Evolutionary conservation across 2,888 invertebrate genomes (phyloP).

Genomic region (Lithophane ornitopus): DNA sequence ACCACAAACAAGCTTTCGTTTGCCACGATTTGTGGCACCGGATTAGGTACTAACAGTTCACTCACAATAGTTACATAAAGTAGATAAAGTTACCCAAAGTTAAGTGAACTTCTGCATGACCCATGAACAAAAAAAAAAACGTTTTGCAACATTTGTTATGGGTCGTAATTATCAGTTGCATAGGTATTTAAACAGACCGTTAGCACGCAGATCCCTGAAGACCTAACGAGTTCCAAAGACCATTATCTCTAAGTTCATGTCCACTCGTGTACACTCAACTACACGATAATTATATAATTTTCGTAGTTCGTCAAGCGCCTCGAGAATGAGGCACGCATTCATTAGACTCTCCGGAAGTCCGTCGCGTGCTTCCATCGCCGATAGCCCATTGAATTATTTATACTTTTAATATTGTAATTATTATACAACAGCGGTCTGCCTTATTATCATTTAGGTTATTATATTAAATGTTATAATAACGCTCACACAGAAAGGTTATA

Average conservation of each 20-base stretch:
- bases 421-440: constrained; percentile 84
- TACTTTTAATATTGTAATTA: constrained; percentile 90
- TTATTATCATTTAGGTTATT: constrained; percentile 89
- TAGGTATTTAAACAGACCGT: constrained; percentile 21
- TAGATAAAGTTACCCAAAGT: too few species aligned
- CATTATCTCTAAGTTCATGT: constrained; percentile 65
- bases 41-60: constrained; percentile 5
- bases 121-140: not conserved
- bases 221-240: constrained; percentile 42
- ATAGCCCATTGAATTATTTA: constrained; percentile 90
- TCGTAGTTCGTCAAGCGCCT: constrained; percentile 82
- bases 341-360: constrained; percentile 88
- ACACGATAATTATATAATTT: constrained; percentile 81
- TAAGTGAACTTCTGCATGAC: not conserved
- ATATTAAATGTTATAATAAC: constrained; percentile 89
- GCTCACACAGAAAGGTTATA: constrained; percentile 86
- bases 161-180: constrained; percentile 12
- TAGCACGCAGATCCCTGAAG: constrained; percentile 40
- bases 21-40: constrained; percentile 11
- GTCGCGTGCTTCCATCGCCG: constrained; percentile 88
- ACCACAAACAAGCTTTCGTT: constrained; percentile 35
- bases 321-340: constrained; percentile 81
- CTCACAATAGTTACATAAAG: too few species aligned
- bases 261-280: constrained; percentile 69
- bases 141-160: not conserved